phyloP scores from a whole-genome alignment of 1,140 invertebrate genomes.

The Caerostris extrusa region DNA sequence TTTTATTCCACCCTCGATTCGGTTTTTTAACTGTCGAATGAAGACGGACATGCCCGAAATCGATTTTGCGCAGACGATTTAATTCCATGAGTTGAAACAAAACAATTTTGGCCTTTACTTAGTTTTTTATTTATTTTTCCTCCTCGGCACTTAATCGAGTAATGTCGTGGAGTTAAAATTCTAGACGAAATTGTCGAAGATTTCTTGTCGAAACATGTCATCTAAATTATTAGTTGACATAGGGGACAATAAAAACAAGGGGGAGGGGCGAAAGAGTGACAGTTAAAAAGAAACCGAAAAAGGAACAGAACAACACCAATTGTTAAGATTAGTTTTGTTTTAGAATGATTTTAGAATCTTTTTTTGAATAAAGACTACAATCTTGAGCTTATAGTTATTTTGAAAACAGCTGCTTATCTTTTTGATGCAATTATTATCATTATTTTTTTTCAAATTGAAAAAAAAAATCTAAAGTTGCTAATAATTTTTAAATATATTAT shows the following conservation, averaged over 20 bases:
- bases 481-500: too few species aligned
- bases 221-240: not conserved
- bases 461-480: too few species aligned
- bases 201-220: not conserved
- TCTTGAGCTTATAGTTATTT: too few species aligned
- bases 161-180: constrained; percentile 1
- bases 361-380: too few species aligned
- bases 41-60: not conserved
- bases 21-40: constrained; percentile 31
- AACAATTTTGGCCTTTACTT: not conserved
- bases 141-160: not conserved
- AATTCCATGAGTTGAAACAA: not conserved
- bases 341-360: too few species aligned
- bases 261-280: not conserved
- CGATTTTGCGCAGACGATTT: constrained; percentile 38
- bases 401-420: too few species aligned
- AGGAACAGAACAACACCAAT: too few species aligned
- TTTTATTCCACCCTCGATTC: too few species aligned
- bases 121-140: not conserved
- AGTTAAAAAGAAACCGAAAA: not conserved
- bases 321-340: too few species aligned
- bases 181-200: not conserved
- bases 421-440: too few species aligned
- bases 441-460: too few species aligned
- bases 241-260: not conserved